phyloP scores from a whole-genome alignment of 2,888 invertebrate species.

The Onthophagus sagittarius region DNA sequence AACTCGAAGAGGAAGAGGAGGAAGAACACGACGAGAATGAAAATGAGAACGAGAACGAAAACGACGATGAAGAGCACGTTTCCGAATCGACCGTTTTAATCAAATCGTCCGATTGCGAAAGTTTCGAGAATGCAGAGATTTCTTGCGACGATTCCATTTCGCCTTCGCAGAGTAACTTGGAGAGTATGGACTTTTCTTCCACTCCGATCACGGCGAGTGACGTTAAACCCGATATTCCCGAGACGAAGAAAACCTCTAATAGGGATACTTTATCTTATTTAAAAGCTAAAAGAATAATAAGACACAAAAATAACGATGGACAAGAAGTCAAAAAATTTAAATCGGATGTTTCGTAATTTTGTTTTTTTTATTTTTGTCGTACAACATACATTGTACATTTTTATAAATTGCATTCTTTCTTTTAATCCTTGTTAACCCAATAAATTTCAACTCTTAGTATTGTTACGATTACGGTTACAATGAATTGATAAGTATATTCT shows the following conservation, averaged over 20 bases:
- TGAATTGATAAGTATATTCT: too few species aligned
- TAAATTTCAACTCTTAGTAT: too few species aligned
- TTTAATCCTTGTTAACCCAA: too few species aligned
- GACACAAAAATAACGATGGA: constrained; percentile 40
- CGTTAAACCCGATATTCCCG: constrained; percentile 39
- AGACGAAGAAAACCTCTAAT: constrained; percentile 38
- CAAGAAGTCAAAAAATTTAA: constrained; percentile 37
- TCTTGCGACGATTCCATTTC: neutral
- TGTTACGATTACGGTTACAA: too few species aligned
- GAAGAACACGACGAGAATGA: constrained; percentile 32
- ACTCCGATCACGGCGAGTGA: constrained; percentile 3
- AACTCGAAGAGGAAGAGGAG: constrained; percentile 30
- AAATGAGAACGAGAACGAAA: too few species aligned
- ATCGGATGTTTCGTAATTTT: constrained; percentile 10
- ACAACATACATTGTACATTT: constrained; percentile 14
- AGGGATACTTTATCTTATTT: constrained; percentile 45
- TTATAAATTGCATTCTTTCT: neutral
- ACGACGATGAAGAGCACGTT: constrained; percentile 27
- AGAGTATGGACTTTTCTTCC: neutral
- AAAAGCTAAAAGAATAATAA: constrained; percentile 45
- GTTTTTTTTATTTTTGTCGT: constrained; percentile 12
- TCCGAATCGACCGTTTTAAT: neutral
- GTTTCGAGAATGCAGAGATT: neutral
- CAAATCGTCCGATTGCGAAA: neutral
- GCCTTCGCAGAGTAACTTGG: neutral